A percentile compares a stretch with the other conserved stretches of the same genome.
These are phyloP conservation scores for Zygaena filipendulae DNA, from an alignment of 2,888 invertebrate species.

Conservation along the genomic window DNA sequence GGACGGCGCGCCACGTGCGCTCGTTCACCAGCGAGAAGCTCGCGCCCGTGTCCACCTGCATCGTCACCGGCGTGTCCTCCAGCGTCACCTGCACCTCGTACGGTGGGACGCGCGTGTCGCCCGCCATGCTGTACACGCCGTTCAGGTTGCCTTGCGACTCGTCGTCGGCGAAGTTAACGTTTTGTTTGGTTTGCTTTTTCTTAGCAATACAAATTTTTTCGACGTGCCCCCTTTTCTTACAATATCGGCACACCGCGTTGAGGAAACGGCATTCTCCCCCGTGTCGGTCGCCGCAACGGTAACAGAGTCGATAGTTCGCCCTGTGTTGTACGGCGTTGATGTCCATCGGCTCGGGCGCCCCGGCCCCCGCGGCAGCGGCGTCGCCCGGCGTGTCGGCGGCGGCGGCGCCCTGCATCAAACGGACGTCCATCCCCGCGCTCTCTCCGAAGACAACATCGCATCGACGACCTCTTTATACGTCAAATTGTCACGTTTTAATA, in stretches of 20 bases:
- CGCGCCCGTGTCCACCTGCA: slow-evolving; percentile 15
- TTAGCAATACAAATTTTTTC: slow-evolving; percentile 11
- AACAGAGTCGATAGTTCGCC: slow-evolving; percentile 9
- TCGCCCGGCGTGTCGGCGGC: no score
- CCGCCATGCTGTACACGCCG: slow-evolving; percentile 7
- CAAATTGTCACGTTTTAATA: slow-evolving; percentile 15
- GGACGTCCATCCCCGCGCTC: slow-evolving; percentile 13
- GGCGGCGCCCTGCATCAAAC: slow-evolving; percentile 11
- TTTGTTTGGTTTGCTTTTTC: slow-evolving; percentile 3
- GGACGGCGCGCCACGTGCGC: slow-evolving; percentile 6
- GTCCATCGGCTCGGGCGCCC: slow-evolving; percentile 12
- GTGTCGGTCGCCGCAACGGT: slow-evolving; percentile 14
- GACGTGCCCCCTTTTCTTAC: slow-evolving; percentile 8
- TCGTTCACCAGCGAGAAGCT: slow-evolving; percentile 12
- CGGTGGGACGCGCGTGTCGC: slow-evolving; percentile 6
- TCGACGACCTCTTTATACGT: slow-evolving; percentile 15
- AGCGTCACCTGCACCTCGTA: slow-evolving; percentile 8
- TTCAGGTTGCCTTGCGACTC: slow-evolving; percentile 5
- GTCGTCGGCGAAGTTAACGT: slow-evolving; percentile 5
- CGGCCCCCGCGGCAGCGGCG: no score
- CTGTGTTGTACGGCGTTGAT: slow-evolving; percentile 7
- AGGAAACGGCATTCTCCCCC: slow-evolving; percentile 13
- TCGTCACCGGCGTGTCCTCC: slow-evolving; percentile 5
- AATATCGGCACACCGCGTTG: slow-evolving; percentile 11
- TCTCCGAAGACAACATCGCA: slow-evolving; percentile 15